Conservation (phyloP, 2,113 vertebrate genomes). For the Rostratula benghalensis region DNA sequence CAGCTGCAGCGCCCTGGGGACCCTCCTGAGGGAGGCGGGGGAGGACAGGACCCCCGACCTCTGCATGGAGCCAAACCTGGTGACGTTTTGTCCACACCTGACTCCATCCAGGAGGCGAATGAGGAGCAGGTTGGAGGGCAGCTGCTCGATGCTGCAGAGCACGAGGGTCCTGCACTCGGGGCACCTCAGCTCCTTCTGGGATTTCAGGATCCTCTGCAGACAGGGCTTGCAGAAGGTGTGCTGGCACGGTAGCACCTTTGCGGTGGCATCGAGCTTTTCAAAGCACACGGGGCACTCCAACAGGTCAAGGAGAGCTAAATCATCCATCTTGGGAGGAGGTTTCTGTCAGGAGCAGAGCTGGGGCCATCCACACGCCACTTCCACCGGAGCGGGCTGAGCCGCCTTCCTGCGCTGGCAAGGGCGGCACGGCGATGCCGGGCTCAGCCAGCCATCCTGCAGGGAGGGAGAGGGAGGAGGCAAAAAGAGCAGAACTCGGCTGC, state of each 20-base stretch:
- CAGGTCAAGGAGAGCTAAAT: slow-evolving; percentile 82
- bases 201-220: slow-evolving; percentile 83
- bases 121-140: slow-evolving; percentile 88
- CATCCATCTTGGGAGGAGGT: slow-evolving; percentile 80
- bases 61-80: slow-evolving; percentile 66
- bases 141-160: slow-evolving; percentile 82
- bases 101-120: slow-evolving; percentile 86
- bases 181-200: slow-evolving; percentile 83
- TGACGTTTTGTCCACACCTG: slow-evolving; percentile 40
- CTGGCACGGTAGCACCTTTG: slow-evolving; percentile 95
- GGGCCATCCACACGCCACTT: slow-evolving; percentile 11
- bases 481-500: slow-evolving; percentile 30
- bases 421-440: background rate
- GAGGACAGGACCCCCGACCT: slow-evolving; percentile 64
- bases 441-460: slow-evolving; percentile 13
- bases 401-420: background rate
- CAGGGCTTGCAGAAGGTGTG: slow-evolving; percentile 93
- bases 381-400: background rate
- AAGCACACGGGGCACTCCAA: slow-evolving; percentile 90
- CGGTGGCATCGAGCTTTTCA: slow-evolving; percentile 84
- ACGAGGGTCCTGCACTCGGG: slow-evolving; percentile 86
- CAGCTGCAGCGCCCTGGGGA: slow-evolving; percentile 68
- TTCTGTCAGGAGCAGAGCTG: background rate
- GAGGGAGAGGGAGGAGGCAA: slow-evolving; percentile 41
- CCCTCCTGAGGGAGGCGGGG: slow-evolving; percentile 66